A percentile compares a stretch with the other conserved stretches of the same genome.
Conservation (phyloP, 2,888 invertebrate genomes). For the Apantesis nais region DNA sequence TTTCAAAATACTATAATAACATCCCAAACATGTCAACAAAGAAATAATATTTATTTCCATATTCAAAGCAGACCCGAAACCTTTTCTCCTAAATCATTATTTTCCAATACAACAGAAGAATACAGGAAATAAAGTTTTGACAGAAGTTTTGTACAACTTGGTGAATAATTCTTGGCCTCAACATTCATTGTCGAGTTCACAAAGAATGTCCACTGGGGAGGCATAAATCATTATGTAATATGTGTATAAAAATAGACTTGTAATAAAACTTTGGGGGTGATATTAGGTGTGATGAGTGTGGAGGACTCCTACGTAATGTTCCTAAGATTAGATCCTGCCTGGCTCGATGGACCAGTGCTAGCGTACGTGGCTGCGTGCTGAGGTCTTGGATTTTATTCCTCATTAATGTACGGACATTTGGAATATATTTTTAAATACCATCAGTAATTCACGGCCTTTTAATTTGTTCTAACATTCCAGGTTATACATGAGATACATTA, state of each 20-base stretch:
- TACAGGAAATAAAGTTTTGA: constrained; percentile 22
- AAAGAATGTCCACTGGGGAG: constrained; percentile 37
- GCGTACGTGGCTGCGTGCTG: too few species aligned
- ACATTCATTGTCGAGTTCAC: constrained; percentile 37
- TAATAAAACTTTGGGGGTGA: constrained; percentile 11
- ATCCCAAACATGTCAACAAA: constrained; percentile 2
- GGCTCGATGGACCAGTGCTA: too few species aligned
- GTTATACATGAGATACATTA: too few species aligned
- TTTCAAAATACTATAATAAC: background rate
- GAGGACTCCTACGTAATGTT: background rate
- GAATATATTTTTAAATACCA: too few species aligned
- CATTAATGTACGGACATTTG: too few species aligned
- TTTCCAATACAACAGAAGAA: constrained; percentile 19
- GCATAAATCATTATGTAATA: constrained; percentile 39
- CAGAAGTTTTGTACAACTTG: constrained; percentile 35
- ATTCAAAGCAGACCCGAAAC: constrained; percentile 6
- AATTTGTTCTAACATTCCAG: too few species aligned
- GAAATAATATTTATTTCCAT: background rate
- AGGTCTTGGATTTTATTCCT: too few species aligned
- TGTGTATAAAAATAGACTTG: constrained; percentile 41
- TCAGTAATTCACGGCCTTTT: too few species aligned
- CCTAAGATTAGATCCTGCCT: too few species aligned
- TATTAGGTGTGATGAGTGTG: constrained; percentile 4
- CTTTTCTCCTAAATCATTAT: constrained; percentile 22
- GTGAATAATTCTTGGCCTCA: constrained; percentile 27